Conservation (phyloP, 2,797 vertebrate species). For the Lagodon rhomboides region DNA sequence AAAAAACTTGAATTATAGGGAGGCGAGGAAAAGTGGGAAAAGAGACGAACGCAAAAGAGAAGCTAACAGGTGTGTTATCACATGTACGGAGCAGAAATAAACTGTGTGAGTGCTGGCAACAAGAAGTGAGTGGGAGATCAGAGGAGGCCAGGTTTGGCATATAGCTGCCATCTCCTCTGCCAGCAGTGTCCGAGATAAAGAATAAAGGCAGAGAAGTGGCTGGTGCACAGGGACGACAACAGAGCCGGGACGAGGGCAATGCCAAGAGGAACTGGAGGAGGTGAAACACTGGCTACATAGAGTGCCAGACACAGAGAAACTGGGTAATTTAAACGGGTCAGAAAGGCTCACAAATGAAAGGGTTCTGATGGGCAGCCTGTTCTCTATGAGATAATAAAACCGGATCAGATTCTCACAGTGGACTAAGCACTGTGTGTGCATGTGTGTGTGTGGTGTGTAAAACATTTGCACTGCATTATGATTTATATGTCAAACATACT, state of each 20-base stretch:
- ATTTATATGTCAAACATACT: slow-evolving; percentile 83
- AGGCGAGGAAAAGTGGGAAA: neutral
- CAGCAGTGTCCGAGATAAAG: slow-evolving; percentile 51
- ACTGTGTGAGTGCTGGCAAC: slow-evolving; percentile 7
- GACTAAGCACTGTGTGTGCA: neutral
- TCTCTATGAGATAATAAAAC: slow-evolving; percentile 3
- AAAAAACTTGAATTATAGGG: slow-evolving; percentile 31
- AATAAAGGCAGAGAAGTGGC: slow-evolving; percentile 48
- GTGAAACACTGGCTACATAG: slow-evolving; percentile 8
- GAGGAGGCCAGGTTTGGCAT: slow-evolving; percentile 38
- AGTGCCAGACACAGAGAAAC: slow-evolving; percentile 32
- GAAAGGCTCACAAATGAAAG: neutral
- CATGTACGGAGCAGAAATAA: slow-evolving; percentile 3
- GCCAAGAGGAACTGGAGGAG: slow-evolving; percentile 37
- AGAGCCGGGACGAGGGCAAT: slow-evolving; percentile 20
- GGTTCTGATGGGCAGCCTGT: neutral
- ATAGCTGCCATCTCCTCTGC: slow-evolving; percentile 19
- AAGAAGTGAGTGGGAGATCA: slow-evolving; percentile 20
- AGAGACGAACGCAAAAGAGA: slow-evolving; percentile 10
- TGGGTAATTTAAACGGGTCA: slow-evolving; percentile 28
- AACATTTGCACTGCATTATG: neutral
- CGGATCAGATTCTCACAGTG: neutral
- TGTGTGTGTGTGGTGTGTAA: neutral
- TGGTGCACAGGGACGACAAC: slow-evolving; percentile 6
- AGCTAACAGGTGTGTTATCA: slow-evolving; percentile 30